A percentile compares a stretch with the other conserved stretches of the same genome.
These are phyloP conservation scores for Corbicula japonica DNA, from an alignment of 2,888 invertebrate species.

Conservation along the genomic window DNA sequence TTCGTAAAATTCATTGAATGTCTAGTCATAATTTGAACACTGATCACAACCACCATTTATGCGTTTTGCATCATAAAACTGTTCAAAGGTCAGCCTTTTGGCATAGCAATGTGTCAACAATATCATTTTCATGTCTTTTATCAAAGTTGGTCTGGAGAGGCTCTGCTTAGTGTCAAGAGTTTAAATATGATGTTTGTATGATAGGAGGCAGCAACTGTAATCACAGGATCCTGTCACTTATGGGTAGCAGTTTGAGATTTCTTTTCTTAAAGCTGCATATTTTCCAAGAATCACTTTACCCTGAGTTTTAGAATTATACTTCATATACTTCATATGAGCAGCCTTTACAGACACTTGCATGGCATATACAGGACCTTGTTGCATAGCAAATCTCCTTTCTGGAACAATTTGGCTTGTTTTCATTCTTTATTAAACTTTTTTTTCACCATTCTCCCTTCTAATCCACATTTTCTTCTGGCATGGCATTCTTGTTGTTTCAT, in stretches of 20 bases:
- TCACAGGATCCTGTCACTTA: conserved; percentile 42
- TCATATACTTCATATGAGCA: conserved; percentile 46
- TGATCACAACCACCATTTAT: conserved; percentile 52
- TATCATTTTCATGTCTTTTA: conserved; percentile 50
- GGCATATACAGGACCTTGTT: conserved; percentile 56
- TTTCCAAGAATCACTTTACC: conserved; percentile 36
- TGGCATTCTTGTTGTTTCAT: conserved; percentile 35
- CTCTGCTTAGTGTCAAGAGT: conserved; percentile 47
- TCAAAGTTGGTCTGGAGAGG: not conserved
- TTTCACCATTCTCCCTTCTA: conserved; percentile 56
- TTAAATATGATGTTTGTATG: conserved; percentile 64
- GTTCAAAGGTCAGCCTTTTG: conserved; percentile 48
- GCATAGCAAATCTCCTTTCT: conserved; percentile 53
- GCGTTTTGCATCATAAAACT: conserved; percentile 47
- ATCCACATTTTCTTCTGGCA: conserved; percentile 51
- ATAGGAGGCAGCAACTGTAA: conserved; percentile 59
- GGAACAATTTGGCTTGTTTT: conserved; percentile 50
- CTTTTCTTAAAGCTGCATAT: conserved; percentile 26
- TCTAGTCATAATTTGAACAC: conserved; percentile 42
- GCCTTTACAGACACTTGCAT: conserved; percentile 56
- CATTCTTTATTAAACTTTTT: conserved; percentile 46
- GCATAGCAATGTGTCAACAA: conserved; percentile 56
- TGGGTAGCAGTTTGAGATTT: conserved; percentile 45
- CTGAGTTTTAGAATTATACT: conserved; percentile 25
- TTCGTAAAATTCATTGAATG: conserved; percentile 35